Evolutionary conservation across 2,888 invertebrate genomes (phyloP).

Genomic region (Rhopalosiphum nymphaeae): DNA sequence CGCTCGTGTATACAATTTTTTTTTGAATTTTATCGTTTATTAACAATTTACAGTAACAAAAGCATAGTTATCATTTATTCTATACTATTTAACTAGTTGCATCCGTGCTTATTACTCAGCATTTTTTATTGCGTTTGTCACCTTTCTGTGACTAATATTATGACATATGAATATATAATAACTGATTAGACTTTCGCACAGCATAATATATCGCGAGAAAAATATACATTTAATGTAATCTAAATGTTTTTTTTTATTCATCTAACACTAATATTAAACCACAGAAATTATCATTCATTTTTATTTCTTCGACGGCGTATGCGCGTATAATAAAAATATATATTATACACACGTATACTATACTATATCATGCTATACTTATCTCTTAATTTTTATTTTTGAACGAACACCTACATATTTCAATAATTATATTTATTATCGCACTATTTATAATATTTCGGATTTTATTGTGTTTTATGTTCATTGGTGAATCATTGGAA

Average conservation of each 20-base stretch:
- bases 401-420: neutral
- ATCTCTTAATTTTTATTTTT: neutral
- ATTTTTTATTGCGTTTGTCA: neutral
- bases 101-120: neutral
- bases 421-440: neutral
- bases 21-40: too few species aligned
- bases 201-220: neutral
- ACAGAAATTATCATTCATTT: neutral
- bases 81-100: neutral
- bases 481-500: conserved; percentile 41
- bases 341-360: neutral
- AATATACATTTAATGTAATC: neutral
- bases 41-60: neutral
- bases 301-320: neutral
- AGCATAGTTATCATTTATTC: neutral
- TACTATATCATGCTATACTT: neutral
- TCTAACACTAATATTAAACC: neutral
- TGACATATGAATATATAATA: neutral
- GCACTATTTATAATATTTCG: neutral
- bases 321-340: neutral
- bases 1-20: neutral
- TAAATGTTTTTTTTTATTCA: neutral
- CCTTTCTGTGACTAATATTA: neutral
- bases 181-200: neutral
- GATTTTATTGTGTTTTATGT: neutral